Evolutionary conservation across 2,797 vertebrate genomes (phyloP), one percentile per base, ranked within the genome.

Genomic region (Gastrophryne carolinensis): DNA sequence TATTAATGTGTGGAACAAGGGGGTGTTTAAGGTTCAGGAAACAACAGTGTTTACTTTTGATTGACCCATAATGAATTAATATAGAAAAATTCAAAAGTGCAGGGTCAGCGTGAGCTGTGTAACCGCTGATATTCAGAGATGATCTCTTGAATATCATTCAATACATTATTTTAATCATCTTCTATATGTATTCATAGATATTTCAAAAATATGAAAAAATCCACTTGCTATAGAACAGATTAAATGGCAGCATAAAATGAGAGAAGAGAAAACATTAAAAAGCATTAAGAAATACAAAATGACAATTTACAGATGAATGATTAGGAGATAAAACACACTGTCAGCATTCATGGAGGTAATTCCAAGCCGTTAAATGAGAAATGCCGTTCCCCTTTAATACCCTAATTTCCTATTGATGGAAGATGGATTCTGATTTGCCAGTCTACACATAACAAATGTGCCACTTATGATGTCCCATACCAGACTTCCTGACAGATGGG

Each of bases 231-330:
- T 54, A 30, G 30, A 17, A 29, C 13, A 65, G 41, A 65, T 72
- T 57, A 47, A 49, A 23, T 5, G 12, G 58, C n/a, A 35, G 23
- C 49, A 73, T 30, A 32, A 70, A 70, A 53, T 37, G 49, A 34
- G 19, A 68, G 34, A 70, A 52, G 41, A 54, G 23, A 37, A 66
- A 66, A 35, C 30, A 50, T 67, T 60, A 63, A 64, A 70, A 76
- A 49, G 70, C 50, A 71, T 77, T 70, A 77, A 50, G 58, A 56
- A 29, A 32, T 32, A 61, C 53, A 61, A 29, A 56, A 30, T 34
- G 60, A 58, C 66, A 77, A 41, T 65, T 71, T 56, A 39, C 49
- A 47, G 60, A 49, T 56, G 67, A 77, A 77, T 77, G 56, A 77
- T 77, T 47, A 47, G 47, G 39, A 27, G 32, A 56, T 64, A 63